Evolutionary conservation across 2,888 invertebrate species (phyloP).

Genomic region (Phaonia tiefii): DNA sequence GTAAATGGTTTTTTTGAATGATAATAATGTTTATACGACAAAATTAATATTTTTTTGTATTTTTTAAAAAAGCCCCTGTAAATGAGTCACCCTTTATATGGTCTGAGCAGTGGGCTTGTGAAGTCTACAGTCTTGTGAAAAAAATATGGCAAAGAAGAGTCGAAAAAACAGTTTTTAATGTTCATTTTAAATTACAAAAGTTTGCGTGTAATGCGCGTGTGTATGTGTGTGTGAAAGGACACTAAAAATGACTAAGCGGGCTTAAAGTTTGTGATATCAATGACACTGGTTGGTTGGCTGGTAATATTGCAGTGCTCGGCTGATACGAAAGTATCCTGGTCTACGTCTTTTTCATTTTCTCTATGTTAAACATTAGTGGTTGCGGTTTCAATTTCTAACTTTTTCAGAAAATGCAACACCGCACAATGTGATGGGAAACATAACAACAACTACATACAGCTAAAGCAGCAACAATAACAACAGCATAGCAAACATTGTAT

Average conservation of each 20-base stretch:
- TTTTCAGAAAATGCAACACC: constrained; percentile 46
- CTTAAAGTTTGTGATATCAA: constrained; percentile 29
- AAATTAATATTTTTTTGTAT: too few relatives aligned
- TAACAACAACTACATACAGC: not conserved
- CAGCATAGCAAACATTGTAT: constrained; percentile 1
- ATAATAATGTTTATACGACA: too few relatives aligned
- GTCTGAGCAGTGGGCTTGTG: constrained; percentile 8
- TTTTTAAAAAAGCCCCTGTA: too few relatives aligned
- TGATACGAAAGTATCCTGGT: too few relatives aligned
- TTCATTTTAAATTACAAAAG: constrained; percentile 35
- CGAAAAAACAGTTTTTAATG: constrained; percentile 26
- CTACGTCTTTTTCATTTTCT: constrained; percentile 5
- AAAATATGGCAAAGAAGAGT: not conserved
- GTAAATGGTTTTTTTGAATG: too few relatives aligned
- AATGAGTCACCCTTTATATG: too few relatives aligned
- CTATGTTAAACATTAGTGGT: constrained; percentile 40
- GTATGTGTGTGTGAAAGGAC: constrained; percentile 21
- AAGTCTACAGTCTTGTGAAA: not conserved
- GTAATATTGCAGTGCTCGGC: not conserved
- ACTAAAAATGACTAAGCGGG: constrained; percentile 41
- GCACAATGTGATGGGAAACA: constrained; percentile 40
- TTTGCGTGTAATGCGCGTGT: not conserved
- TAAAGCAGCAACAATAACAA: constrained; percentile 2
- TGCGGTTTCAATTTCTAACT: constrained; percentile 47
- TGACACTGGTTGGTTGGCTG: not conserved